These are phyloP conservation scores for Tribolium freemani DNA, from an alignment of 2,888 invertebrate species.

Conservation along the genomic window DNA sequence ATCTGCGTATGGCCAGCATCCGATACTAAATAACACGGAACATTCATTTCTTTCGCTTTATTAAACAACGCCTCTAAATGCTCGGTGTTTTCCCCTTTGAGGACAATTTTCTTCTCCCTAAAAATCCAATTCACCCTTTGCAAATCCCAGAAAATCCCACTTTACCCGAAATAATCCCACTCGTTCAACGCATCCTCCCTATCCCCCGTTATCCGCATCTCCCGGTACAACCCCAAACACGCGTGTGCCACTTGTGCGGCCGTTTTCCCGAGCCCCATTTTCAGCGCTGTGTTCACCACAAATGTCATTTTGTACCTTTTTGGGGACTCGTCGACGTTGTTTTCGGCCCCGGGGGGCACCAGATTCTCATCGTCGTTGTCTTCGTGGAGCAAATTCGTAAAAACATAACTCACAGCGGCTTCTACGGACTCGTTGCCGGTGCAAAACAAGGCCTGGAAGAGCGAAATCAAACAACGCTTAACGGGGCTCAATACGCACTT, in stretches of 20 bases:
- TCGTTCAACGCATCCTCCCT: slow-evolving; percentile 67
- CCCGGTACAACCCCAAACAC: slow-evolving; percentile 71
- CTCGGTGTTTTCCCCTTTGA: slow-evolving; percentile 64
- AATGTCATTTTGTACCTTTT: slow-evolving; percentile 75
- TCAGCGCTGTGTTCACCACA: slow-evolving; percentile 73
- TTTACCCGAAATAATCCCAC: slow-evolving; percentile 70
- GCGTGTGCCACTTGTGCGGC: slow-evolving; percentile 75
- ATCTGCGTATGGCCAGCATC: slow-evolving; percentile 68
- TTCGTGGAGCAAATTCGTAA: slow-evolving; percentile 67
- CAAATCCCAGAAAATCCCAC: background rate
- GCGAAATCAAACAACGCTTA: background rate
- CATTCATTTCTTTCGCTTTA: slow-evolving; percentile 59
- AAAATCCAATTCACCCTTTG: slow-evolving; percentile 37
- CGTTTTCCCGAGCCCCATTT: slow-evolving; percentile 76
- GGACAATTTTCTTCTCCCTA: slow-evolving; percentile 68
- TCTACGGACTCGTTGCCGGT: slow-evolving; percentile 72
- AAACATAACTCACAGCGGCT: slow-evolving; percentile 71
- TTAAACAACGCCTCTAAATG: slow-evolving; percentile 65
- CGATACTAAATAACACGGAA: slow-evolving; percentile 58
- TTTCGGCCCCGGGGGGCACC: slow-evolving; percentile 45
- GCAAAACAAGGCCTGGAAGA: slow-evolving; percentile 69
- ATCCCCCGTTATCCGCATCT: slow-evolving; percentile 65
- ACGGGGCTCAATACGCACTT: slow-evolving; percentile 56
- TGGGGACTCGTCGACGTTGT: slow-evolving; percentile 56
- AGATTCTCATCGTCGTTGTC: slow-evolving; percentile 27